Evolutionary conservation across 2,888 invertebrate genomes (phyloP).

Genomic region (Amiota minor): DNA sequence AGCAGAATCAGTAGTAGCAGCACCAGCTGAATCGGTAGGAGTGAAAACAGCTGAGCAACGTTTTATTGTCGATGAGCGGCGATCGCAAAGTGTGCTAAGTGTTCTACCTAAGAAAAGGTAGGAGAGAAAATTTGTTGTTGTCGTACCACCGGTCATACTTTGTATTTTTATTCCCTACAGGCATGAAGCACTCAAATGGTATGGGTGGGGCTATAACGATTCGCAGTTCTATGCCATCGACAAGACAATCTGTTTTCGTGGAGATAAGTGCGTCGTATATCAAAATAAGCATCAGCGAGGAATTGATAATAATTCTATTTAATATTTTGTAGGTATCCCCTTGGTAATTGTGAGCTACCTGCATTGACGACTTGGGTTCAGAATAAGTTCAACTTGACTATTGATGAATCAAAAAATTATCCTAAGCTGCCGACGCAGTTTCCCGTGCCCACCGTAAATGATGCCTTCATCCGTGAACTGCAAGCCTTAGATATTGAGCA

Average conservation of each 20-base stretch:
- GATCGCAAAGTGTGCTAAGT: constrained; percentile 65
- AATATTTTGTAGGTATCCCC: constrained; percentile 79
- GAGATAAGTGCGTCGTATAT: constrained; percentile 80
- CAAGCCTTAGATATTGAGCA: constrained; percentile 75
- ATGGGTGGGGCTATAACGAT: constrained; percentile 99
- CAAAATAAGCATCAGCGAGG: background rate
- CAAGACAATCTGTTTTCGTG: constrained; percentile 83
- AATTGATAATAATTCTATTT: background rate
- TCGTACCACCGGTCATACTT: background rate
- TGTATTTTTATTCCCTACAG: constrained; percentile 74
- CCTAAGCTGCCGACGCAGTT: constrained; percentile 78
- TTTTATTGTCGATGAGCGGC: constrained; percentile 61
- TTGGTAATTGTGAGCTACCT: constrained; percentile 81
- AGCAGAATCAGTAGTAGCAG: constrained; percentile 17
- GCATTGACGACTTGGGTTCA: constrained; percentile 87
- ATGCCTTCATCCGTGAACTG: constrained; percentile 78
- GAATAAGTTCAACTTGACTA: constrained; percentile 80
- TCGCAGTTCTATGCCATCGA: constrained; percentile 85
- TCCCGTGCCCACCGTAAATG: constrained; percentile 80
- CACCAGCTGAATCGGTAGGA: background rate
- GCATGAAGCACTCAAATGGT: constrained; percentile 95
- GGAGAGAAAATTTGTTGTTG: constrained; percentile 34
- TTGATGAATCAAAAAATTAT: constrained; percentile 71
- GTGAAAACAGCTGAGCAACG: constrained; percentile 34
- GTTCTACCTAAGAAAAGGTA: constrained; percentile 71